These are phyloP conservation scores for Palaemon carinicauda DNA, from an alignment of 1,140 invertebrate species.

Conservation along the genomic window DNA sequence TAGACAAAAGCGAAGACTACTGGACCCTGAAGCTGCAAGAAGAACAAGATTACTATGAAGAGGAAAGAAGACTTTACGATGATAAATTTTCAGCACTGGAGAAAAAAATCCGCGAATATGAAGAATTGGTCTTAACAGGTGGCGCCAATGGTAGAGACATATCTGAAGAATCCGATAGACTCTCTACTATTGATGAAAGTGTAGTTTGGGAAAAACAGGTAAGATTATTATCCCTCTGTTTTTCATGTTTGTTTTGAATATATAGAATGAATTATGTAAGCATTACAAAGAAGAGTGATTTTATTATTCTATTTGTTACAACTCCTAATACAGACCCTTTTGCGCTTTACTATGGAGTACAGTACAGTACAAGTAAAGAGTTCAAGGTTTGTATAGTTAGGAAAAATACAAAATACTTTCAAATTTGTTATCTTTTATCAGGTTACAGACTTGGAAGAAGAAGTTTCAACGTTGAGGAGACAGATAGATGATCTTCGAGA, in stretches of 20 bases:
- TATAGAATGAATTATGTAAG: background rate
- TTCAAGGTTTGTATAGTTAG: too few relatives aligned
- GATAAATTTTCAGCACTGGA: constrained; percentile 79
- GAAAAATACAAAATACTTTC: too few relatives aligned
- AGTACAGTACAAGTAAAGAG: too few relatives aligned
- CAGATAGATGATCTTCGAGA: constrained; percentile 38
- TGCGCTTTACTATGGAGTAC: too few relatives aligned
- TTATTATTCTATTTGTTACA: too few relatives aligned
- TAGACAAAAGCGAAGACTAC: constrained; percentile 85
- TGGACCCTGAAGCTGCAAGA: constrained; percentile 81
- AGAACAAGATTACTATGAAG: constrained; percentile 77
- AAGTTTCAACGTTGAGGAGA: constrained; percentile 11
- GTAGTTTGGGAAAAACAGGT: constrained; percentile 76
- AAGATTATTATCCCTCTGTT: background rate
- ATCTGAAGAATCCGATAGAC: constrained; percentile 66
- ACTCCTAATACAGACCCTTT: too few relatives aligned
- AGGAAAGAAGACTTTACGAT: constrained; percentile 79
- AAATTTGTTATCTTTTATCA: background rate
- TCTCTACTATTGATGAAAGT: constrained; percentile 81
- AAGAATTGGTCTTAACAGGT: constrained; percentile 72
- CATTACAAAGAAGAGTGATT: too few relatives aligned
- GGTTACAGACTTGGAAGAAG: constrained; percentile 44
- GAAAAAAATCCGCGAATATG: constrained; percentile 80
- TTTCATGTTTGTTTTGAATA: background rate
- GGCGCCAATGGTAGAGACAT: constrained; percentile 62